Evolutionary conservation across 1,140 invertebrate genomes (phyloP).

Genomic region (Aleiodes sp.): DNA sequence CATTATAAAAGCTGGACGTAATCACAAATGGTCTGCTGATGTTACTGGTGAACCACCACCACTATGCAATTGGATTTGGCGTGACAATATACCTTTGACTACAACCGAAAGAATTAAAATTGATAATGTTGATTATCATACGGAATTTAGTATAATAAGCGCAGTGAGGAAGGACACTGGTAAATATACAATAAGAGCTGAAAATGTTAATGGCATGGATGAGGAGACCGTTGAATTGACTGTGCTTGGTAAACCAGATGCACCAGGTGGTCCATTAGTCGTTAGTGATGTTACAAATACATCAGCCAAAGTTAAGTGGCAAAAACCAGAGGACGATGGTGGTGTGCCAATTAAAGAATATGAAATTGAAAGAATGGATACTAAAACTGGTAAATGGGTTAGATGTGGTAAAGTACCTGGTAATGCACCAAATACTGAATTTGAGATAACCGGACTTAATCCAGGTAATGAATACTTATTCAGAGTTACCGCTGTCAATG

Average conservation of each 20-base stretch:
- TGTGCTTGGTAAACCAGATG: slow-evolving; percentile 85
- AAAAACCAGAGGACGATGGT: slow-evolving; percentile 93
- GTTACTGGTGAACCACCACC: slow-evolving; percentile 90
- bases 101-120: slow-evolving; percentile 88
- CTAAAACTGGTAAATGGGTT: slow-evolving; percentile 89
- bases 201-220: slow-evolving; percentile 91
- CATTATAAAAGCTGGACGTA: slow-evolving; percentile 88
- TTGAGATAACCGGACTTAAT: slow-evolving; percentile 89
- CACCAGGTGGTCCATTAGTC: slow-evolving; percentile 89
- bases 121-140: slow-evolving; percentile 91
- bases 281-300: slow-evolving; percentile 87
- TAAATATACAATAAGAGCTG: slow-evolving; percentile 87
- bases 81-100: slow-evolving; percentile 82
- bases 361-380: slow-evolving; percentile 93
- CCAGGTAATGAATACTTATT: slow-evolving; percentile 96
- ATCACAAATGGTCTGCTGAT: slow-evolving; percentile 92
- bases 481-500: slow-evolving; percentile 93
- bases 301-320: slow-evolving; percentile 88
- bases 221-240: slow-evolving; percentile 90
- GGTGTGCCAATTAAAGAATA: slow-evolving; percentile 94
- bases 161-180: slow-evolving; percentile 89
- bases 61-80: slow-evolving; percentile 85
- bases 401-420: slow-evolving; percentile 82
- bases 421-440: slow-evolving; percentile 78
- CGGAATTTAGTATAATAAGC: slow-evolving; percentile 86